These are phyloP conservation scores for Martes martes DNA, from an alignment of 2,113 vertebrate species.

Conservation along the genomic window DNA sequence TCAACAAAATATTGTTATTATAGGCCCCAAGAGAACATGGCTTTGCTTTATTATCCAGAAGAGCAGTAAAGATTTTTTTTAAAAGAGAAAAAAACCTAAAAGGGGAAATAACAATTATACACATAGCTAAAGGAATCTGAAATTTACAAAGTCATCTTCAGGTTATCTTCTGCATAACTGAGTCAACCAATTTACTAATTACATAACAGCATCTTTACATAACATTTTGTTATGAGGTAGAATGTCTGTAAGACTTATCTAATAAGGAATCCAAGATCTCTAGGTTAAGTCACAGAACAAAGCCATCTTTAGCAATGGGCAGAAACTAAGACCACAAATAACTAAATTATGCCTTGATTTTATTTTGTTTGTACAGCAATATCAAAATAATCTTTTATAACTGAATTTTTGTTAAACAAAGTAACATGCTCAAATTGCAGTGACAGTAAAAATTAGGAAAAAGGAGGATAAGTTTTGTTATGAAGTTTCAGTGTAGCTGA, in stretches of 20 bases:
- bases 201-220: constrained; percentile 34
- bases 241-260: background rate
- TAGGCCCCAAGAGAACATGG: background rate
- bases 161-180: background rate
- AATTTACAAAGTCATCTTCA: background rate
- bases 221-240: background rate
- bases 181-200: background rate
- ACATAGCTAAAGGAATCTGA: constrained; percentile 8
- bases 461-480: constrained; percentile 28
- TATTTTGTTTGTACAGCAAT: constrained; percentile 29
- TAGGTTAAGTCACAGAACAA: constrained; percentile 43
- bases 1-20: background rate
- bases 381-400: constrained; percentile 47
- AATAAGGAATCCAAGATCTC: background rate
- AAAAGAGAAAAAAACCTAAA: background rate
- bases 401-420: constrained; percentile 25
- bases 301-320: constrained; percentile 1
- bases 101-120: background rate
- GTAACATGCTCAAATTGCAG: constrained; percentile 33
- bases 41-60: background rate
- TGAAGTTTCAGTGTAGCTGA: constrained; percentile 57
- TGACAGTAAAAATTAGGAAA: constrained; percentile 33
- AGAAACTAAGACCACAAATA: constrained; percentile 55
- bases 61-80: background rate
- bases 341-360: constrained; percentile 8